Conservation (phyloP, 2,888 invertebrate genomes). For the Tetanocera ferruginea region DNA sequence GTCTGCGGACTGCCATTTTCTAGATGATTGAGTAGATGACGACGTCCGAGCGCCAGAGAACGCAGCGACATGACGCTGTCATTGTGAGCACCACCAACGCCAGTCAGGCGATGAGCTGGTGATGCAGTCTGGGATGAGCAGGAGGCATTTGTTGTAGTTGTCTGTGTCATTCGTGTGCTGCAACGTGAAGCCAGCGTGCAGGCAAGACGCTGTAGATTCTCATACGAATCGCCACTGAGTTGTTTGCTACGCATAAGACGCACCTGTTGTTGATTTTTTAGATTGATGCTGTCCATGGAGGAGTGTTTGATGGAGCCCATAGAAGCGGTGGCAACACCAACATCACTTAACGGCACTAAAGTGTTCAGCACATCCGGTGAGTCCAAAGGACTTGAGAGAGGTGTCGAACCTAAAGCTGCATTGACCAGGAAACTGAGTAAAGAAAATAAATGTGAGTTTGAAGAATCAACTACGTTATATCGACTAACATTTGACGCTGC, state of each 20-base stretch:
- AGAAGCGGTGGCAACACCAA: slow-evolving; percentile 68
- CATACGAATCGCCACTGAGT: slow-evolving; percentile 64
- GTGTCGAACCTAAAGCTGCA: slow-evolving; percentile 82
- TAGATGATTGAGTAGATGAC: slow-evolving; percentile 45
- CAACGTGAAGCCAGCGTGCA: slow-evolving; percentile 60
- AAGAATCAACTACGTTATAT: background rate
- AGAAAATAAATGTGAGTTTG: slow-evolving; percentile 14
- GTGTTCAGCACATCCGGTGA: slow-evolving; percentile 78
- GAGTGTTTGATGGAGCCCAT: slow-evolving; percentile 69
- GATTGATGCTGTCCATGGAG: slow-evolving; percentile 69
- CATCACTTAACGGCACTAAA: slow-evolving; percentile 68
- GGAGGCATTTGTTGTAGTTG: slow-evolving; percentile 48
- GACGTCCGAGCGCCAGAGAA: slow-evolving; percentile 54
- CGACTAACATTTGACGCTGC: slow-evolving; percentile 86
- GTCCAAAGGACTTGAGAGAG: slow-evolving; percentile 86
- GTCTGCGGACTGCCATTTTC: slow-evolving; percentile 48
- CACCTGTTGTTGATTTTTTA: slow-evolving; percentile 64
- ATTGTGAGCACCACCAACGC: slow-evolving; percentile 33
- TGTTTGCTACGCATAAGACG: slow-evolving; percentile 65
- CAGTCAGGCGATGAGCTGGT: slow-evolving; percentile 51
- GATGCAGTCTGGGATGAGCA: slow-evolving; percentile 59
- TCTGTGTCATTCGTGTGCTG: slow-evolving; percentile 54
- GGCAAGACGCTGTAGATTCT: slow-evolving; percentile 68
- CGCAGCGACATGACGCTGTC: slow-evolving; percentile 55
- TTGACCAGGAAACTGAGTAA: slow-evolving; percentile 84